phyloP scores from a whole-genome alignment of 2,113 vertebrate species.

The Leucoraja erinaceus region DNA sequence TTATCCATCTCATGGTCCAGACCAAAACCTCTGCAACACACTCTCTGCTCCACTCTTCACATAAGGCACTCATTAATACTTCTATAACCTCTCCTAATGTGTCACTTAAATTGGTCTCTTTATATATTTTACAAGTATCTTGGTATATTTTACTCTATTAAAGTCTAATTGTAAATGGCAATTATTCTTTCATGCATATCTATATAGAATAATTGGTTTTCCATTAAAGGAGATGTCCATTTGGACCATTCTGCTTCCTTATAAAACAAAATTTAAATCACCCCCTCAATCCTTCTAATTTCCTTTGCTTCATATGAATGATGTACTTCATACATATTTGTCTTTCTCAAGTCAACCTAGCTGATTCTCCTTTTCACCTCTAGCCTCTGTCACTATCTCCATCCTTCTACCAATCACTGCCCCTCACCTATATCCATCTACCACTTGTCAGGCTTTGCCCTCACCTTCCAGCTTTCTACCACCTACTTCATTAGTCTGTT shows the following conservation, averaged over 20 bases:
- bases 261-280: background rate
- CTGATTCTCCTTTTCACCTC: too few species aligned
- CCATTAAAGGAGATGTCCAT: background rate
- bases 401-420: too few species aligned
- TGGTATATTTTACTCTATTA: background rate
- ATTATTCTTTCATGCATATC: background rate
- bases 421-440: too few species aligned
- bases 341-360: background rate
- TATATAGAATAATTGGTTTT: background rate
- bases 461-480: too few species aligned
- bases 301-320: background rate
- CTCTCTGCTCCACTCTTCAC: background rate
- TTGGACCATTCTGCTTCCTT: background rate
- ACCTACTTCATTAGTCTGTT: too few species aligned
- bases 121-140: background rate
- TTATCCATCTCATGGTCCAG: background rate
- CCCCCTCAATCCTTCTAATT: background rate
- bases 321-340: background rate
- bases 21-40: background rate
- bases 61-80: background rate
- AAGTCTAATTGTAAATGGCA: background rate
- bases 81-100: background rate
- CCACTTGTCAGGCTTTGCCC: too few species aligned
- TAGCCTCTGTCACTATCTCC: too few species aligned
- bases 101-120: background rate